Evolutionary conservation across 2,113 vertebrate species (phyloP).

Genomic region (Lepisosteus oculatus): DNA sequence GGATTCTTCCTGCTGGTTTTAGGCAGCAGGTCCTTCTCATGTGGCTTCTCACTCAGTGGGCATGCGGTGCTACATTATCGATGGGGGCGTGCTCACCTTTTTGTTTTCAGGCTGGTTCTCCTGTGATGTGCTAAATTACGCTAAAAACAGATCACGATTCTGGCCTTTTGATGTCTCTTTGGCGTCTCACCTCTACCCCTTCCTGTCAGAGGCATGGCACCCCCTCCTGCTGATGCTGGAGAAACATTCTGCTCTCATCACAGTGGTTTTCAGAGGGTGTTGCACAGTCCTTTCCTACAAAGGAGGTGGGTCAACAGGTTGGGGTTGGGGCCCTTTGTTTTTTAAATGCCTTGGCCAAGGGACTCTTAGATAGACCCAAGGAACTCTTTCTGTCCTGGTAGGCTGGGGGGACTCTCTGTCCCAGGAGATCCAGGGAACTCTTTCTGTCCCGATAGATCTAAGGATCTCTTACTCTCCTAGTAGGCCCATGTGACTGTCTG

Average conservation of each 20-base stretch:
- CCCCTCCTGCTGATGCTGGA: not conserved
- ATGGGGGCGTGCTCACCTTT: slow-evolving; percentile 10
- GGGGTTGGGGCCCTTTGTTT: too few species aligned
- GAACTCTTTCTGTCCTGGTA: too few species aligned
- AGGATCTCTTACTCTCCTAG: too few species aligned
- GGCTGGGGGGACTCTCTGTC: too few species aligned
- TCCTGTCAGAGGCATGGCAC: not conserved
- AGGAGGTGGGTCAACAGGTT: too few species aligned
- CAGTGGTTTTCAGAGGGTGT: not conserved
- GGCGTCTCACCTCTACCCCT: not conserved
- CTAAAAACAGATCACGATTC: slow-evolving; percentile 16
- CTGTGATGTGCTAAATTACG: slow-evolving; percentile 23
- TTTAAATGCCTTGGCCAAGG: not conserved
- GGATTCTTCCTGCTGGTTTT: slow-evolving; percentile 19
- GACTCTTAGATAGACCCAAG: not conserved
- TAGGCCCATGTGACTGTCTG: too few species aligned
- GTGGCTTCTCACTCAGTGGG: slow-evolving; percentile 10
- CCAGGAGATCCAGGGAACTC: too few species aligned
- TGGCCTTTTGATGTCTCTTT: slow-evolving; percentile 2
- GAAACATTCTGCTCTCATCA: not conserved
- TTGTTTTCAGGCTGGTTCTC: slow-evolving; percentile 1
- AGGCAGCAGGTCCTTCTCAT: slow-evolving; percentile 8
- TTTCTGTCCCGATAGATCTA: too few species aligned
- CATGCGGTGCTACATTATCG: slow-evolving; percentile 21
- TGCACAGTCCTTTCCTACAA: not conserved